Base-by-base conservation (phyloP, 1,140 invertebrate genomes). In the Carposina sasakii region DNA sequence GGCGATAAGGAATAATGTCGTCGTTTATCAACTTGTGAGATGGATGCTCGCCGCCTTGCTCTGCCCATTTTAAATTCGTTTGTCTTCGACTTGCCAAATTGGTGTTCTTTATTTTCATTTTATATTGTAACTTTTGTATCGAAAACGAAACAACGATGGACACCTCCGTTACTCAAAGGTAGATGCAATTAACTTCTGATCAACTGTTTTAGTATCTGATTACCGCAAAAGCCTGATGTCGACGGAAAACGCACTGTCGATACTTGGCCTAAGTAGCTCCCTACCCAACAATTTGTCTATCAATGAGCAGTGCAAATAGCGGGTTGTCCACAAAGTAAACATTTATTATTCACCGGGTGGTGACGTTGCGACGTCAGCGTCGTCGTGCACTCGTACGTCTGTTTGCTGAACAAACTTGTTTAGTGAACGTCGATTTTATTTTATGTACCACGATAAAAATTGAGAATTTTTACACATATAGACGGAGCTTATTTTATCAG, bases 1-100 rank as follows among this genome's bases (percentile, higher is more conserved):
- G 78, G 77, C 75, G 81, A 84, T 84, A 84, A 84, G 74, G 69
- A 84, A 81, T 84, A 84, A 84, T 82, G 81, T 79, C 76, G 76
- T 79, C 81, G 72, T 84, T 82, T 84, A 82, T 84, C 81, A 82
- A 77, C 73, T 67, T 68, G 69, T 50, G 60, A 76, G 78, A 84
- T 82, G 76, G 81, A 84, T 84, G 76, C 71, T 66, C 61, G 63
- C 71, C 67, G 74, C 70, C 81, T 75, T 74, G 67, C 76, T 81
- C 69, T 75, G 65, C 75, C 77, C 81, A 84, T 84, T 81, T 84
- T 84, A 84, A 84, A 84, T 75, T 71, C 76, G 76, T 83, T 83
- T 78, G 79, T 81, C 81, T 81, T 70, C 68, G 66, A 81, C 71
- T 79, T 71, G 71, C 77, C 69, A 77, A 83, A 81, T 79, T 79